Conservation (phyloP, 2,113 vertebrate genomes). For the Myotis lucifugus region DNA sequence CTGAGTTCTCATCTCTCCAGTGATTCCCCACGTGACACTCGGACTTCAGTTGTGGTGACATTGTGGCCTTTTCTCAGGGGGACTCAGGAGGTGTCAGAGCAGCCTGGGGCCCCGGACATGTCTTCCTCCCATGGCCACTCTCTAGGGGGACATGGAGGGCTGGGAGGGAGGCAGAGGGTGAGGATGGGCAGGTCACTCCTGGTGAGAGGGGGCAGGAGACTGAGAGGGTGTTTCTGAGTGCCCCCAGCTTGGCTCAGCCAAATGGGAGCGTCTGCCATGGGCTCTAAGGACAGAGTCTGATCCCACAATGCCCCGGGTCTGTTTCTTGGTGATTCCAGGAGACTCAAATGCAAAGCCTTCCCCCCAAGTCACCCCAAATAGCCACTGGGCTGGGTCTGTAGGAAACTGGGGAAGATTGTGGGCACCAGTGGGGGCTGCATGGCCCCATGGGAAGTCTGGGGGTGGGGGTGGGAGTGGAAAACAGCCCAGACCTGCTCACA, state of each 20-base stretch:
- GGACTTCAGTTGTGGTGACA: fast-evolving
- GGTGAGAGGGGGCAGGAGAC: neutral
- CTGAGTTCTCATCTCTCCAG: neutral
- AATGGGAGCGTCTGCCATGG: too few relatives aligned
- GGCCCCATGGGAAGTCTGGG: neutral
- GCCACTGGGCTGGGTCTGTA: neutral
- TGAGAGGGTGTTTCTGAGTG: neutral
- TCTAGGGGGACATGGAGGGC: neutral
- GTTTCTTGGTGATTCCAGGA: too few relatives aligned
- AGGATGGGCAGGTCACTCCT: fast-evolving
- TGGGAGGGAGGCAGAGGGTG: neutral
- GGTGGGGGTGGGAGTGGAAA: fast-evolving
- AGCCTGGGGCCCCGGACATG: fast-evolving
- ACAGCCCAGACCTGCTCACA: neutral
- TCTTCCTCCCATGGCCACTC: fast-evolving
- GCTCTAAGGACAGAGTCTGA: too few relatives aligned
- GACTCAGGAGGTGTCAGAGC: fast-evolving
- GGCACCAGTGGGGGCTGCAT: neutral
- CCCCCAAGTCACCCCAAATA: too few relatives aligned
- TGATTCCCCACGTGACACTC: too few relatives aligned
- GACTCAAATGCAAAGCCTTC: too few relatives aligned
- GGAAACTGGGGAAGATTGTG: neutral
- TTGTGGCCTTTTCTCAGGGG: neutral
- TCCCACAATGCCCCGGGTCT: too few relatives aligned
- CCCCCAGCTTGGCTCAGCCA: too few relatives aligned